Evolutionary conservation across 2,797 vertebrate species (phyloP).

Genomic region (Cossypha heuglini): DNA sequence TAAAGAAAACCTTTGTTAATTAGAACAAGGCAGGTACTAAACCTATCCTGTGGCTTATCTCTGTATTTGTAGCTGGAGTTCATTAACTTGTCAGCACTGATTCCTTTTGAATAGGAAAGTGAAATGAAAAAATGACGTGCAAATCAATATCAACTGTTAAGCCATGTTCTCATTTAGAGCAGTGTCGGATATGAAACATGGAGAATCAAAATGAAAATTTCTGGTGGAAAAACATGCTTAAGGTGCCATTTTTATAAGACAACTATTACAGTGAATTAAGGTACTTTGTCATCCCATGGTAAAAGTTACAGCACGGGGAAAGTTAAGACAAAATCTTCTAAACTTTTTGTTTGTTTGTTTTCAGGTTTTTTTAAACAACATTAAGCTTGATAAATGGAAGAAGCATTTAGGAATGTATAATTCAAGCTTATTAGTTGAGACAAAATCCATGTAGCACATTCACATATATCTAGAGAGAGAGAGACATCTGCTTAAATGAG

Average conservation of each 20-base stretch:
- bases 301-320: neutral
- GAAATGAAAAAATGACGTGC: conserved; percentile 54
- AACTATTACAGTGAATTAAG: neutral
- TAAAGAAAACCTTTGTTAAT: conserved; percentile 48
- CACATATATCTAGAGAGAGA: neutral
- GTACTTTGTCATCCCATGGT: neutral
- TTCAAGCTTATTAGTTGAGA: neutral
- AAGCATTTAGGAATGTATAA: neutral
- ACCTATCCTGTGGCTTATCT: conserved; percentile 48
- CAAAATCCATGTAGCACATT: neutral
- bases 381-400: neutral
- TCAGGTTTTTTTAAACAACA: neutral
- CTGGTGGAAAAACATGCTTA: neutral
- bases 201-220: conserved; percentile 25
- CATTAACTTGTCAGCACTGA: conserved; percentile 72
- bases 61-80: conserved; percentile 63
- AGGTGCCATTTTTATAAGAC: neutral
- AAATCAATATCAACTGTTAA: conserved; percentile 57
- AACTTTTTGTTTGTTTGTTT: neutral
- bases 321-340: neutral
- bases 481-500: neutral
- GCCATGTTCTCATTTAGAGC: conserved; percentile 17
- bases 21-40: conserved; percentile 58
- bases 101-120: conserved; percentile 50
- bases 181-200: neutral